Evolutionary conservation across 2,113 vertebrate genomes (phyloP), one percentile per base, ranked within the genome.

Genomic region (Sminthopsis crassicaudata): DNA sequence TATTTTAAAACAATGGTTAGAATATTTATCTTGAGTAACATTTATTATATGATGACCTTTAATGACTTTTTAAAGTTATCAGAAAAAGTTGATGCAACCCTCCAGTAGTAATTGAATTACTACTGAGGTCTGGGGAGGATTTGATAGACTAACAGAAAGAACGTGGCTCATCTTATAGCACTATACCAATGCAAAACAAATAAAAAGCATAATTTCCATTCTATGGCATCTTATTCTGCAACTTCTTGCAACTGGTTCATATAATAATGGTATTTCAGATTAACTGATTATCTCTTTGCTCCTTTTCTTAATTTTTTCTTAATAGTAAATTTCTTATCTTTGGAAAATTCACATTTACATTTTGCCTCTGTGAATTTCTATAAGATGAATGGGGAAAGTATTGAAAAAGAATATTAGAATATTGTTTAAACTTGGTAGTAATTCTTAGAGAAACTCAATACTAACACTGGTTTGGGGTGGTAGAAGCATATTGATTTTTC

Each of bases 1-100:
- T 91, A 54, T 91, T 6, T 89, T 51, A 95, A 95, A 91, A 2
- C 14, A 2, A 67, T 36, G 22, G 51, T 95, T 92, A 52, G 93
- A 89, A 91, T 52, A 91, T 4, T 89, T 92, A 10, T 16, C 46
- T 54, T 57, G 46, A 36, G n/a, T 54, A 92, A 89, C 3, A 55
- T 30, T 95, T 93, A 60, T 60, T 30, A 60, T 60, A 30, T 60
- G 27, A 30, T 36, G 27, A 30, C 14, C 57, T 67, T 67, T 30
- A 67, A 2, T 67, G 57, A 67, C 27, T 11, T 67, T 67, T 36
- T 36, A 67, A 67, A 67, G 27, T 36, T 30, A 67, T 30, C 3
- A 67, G 30, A 67, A 67, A 30, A 67, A 67, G 30, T 14, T 67
- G 36, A 67, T 67, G 27, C 30, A 36, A 36, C 57, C 36, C 57